Evolutionary conservation across 2,888 invertebrate genomes (phyloP).

Genomic region (Tipula lateralis): DNA sequence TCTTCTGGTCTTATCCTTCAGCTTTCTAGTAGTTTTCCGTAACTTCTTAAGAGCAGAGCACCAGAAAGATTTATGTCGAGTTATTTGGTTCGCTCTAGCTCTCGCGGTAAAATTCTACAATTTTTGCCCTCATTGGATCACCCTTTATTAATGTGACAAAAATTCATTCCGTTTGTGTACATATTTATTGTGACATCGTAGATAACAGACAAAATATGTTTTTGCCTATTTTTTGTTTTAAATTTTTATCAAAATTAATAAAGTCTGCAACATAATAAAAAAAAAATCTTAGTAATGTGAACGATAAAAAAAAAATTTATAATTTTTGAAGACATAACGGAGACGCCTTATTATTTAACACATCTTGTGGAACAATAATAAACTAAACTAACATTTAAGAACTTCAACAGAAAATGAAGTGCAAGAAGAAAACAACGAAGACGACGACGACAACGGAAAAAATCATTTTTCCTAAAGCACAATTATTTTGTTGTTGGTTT

Average conservation of each 20-base stretch:
- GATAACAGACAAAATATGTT: background rate
- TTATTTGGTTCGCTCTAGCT: no score
- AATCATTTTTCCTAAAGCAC: background rate
- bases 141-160: no score
- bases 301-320: background rate
- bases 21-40: no score
- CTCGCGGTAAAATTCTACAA: no score
- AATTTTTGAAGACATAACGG: background rate
- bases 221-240: background rate
- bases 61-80: no score
- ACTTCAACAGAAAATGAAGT: background rate
- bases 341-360: background rate
- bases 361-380: background rate
- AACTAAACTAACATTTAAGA: background rate
- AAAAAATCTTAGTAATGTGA: background rate
- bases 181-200: no score
- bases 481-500: background rate
- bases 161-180: no score
- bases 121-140: no score
- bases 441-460: background rate
- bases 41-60: no score
- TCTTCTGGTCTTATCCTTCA: no score
- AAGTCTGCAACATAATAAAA: background rate
- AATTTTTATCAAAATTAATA: background rate
- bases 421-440: background rate